Evolutionary conservation across 2,888 invertebrate genomes (phyloP), one percentile per base, ranked within the genome.

Genomic region (Pedicia rivosa): DNA sequence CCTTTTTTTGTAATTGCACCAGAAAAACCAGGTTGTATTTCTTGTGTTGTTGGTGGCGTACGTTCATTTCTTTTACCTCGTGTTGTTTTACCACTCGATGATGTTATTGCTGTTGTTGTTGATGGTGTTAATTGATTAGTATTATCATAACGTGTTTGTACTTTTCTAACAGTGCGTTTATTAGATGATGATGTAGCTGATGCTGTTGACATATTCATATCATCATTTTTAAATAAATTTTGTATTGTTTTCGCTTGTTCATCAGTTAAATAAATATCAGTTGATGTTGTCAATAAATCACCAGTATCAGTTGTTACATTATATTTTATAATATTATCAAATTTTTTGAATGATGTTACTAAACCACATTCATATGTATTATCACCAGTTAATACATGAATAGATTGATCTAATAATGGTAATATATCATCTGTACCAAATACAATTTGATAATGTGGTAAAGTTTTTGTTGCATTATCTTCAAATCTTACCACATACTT

Each of bases 401-500:
- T 65, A 0, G 65, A 65, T 45, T 69, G 67, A 2, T 69, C 69
- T 43, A 63, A 57, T 36, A 70, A 46, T 1, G 67, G 68, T 47
- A 68, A 51, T 16, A 46, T 43, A n/a, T 44, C 44, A n/a, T 61
- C 61, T 44, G 59, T 64, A 2, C 68, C 68, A 43, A 69, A 68
- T 38, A 74, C 68, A 35, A 75, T 67, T 40, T 72, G 72, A 38
- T 74, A 73, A 44, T 70, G 70, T 37, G 70, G 53, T 28, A 74
- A 53, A 2, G 64, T 57, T 48, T 73, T 73, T 13, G 57, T 64
- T 31, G 70, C 68, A 0, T 72, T 73, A 48, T 76, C 76, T 36
- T 73, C 72, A 45, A 76, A 76, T 52, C 68, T 56, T 24, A 77
- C 70, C 44, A 68, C 57, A 53, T 70, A 75, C 47, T 74, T 74